phyloP scores from a whole-genome alignment of 2,797 vertebrate species.

The Poecilia picta region DNA sequence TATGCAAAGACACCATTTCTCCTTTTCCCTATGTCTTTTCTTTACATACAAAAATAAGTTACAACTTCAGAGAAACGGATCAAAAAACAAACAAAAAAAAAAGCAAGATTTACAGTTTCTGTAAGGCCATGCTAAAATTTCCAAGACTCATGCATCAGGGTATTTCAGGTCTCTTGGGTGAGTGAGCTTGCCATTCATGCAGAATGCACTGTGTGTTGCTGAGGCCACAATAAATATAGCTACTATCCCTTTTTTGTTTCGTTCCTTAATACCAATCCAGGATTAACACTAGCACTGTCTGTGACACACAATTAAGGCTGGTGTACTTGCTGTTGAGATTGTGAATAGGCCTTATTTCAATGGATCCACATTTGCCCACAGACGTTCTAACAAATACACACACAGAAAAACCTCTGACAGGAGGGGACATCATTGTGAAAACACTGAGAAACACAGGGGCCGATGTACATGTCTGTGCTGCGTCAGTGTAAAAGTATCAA shows the following conservation, averaged over 20 bases:
- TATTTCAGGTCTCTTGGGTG: slow-evolving; percentile 69
- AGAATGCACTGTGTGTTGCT: slow-evolving; percentile 77
- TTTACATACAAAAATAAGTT: slow-evolving; percentile 84
- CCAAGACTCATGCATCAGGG: slow-evolving; percentile 79
- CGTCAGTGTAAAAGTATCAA: slow-evolving; percentile 54
- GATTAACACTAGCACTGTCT: slow-evolving; percentile 74
- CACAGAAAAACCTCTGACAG: slow-evolving; percentile 58
- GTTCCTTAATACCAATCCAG: slow-evolving; percentile 69
- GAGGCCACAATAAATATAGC: slow-evolving; percentile 75
- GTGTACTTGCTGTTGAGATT: slow-evolving; percentile 80
- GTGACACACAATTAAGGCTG: slow-evolving; percentile 77
- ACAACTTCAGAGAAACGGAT: slow-evolving; percentile 70
- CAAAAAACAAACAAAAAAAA: slow-evolving; percentile 70
- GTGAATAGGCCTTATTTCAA: slow-evolving; percentile 79
- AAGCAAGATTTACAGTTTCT: slow-evolving; percentile 73
- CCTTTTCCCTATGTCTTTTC: slow-evolving; percentile 54
- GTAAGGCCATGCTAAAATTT: slow-evolving; percentile 82
- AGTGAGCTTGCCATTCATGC: slow-evolving; percentile 75
- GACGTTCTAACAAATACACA: slow-evolving; percentile 65
- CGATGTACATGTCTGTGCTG: slow-evolving; percentile 72
- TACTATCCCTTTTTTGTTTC: slow-evolving; percentile 71
- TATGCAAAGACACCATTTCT: slow-evolving; percentile 65
- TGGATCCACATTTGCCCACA: slow-evolving; percentile 64
- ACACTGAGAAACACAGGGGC: slow-evolving; percentile 61
- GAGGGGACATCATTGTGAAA: slow-evolving; percentile 50